Conservation (phyloP, 2,888 invertebrate species). For the Tachystola acroxantha region DNA sequence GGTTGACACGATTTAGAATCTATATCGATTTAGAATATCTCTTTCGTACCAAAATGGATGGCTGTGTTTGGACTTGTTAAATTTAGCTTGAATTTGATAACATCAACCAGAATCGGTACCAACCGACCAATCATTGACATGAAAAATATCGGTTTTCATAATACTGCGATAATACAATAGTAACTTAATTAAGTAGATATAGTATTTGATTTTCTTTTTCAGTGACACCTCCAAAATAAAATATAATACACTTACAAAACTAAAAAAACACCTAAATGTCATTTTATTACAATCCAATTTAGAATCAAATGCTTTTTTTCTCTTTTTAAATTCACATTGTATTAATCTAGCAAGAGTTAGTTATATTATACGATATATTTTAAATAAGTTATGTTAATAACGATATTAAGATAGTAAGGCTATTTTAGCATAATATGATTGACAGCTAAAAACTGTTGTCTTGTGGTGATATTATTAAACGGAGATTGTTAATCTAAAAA, state of each 20-base stretch:
- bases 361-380: slow-evolving; percentile 48
- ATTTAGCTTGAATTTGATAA: too few relatives aligned
- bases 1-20: too few relatives aligned
- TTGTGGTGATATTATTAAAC: slow-evolving; percentile 40
- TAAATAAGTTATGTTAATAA: slow-evolving; percentile 48
- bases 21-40: too few relatives aligned
- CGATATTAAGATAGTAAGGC: slow-evolving; percentile 72
- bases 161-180: too few relatives aligned
- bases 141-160: background rate
- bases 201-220: too few relatives aligned
- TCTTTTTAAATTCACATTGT: slow-evolving; percentile 64
- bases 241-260: slow-evolving; percentile 32
- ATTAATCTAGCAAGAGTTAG: slow-evolving; percentile 64
- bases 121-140: background rate
- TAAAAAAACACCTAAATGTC: slow-evolving; percentile 62
- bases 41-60: too few relatives aligned
- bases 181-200: too few relatives aligned
- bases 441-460: slow-evolving; percentile 35
- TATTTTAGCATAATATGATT: slow-evolving; percentile 60
- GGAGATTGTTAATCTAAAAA: background rate
- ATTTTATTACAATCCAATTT: slow-evolving; percentile 74
- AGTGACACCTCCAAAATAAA: slow-evolving; percentile 17
- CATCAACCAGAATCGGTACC: background rate
- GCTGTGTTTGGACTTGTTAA: too few relatives aligned
- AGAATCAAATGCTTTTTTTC: slow-evolving; percentile 74